Conservation (phyloP, 2,888 invertebrate genomes). For the Aplocera efformata region DNA sequence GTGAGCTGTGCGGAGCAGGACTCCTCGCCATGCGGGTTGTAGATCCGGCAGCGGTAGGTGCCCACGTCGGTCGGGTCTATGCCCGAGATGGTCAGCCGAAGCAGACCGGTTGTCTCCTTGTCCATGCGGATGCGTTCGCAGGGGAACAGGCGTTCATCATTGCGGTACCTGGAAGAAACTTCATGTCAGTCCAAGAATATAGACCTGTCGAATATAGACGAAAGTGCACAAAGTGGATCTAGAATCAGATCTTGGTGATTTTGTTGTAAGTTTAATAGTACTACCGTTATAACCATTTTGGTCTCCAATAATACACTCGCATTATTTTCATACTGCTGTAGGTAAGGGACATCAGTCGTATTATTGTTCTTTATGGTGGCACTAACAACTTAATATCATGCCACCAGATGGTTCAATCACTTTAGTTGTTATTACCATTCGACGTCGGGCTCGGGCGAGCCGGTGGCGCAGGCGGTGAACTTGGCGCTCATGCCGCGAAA, state of each 20-base stretch:
- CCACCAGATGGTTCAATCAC: no score
- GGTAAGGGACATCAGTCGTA: no score
- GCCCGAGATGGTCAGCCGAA: conserved; percentile 89
- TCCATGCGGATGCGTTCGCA: conserved; percentile 91
- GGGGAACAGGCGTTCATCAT: conserved; percentile 88
- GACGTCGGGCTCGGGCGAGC: conserved; percentile 92
- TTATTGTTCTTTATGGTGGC: no score
- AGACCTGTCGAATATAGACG: no score
- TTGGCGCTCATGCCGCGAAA: conserved; percentile 93
- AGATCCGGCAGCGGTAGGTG: conserved; percentile 90
- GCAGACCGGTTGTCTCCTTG: conserved; percentile 89
- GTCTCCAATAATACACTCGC: no score
- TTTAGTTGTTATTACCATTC: conserved; percentile 83
- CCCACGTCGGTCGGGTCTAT: conserved; percentile 91
- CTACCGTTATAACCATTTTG: no score
- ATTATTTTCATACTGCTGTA: no score
- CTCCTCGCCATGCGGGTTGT: conserved; percentile 92
- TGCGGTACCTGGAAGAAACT: conserved; percentile 79
- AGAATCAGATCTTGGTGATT: no score
- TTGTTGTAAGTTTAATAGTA: no score
- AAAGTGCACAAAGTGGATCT: no score
- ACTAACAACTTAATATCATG: no score
- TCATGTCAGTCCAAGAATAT: no score
- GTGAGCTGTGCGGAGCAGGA: conserved; percentile 88
- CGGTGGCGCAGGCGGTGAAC: conserved; percentile 95